Conservation (phyloP, 1,140 invertebrate species). For the Agrilus planipennis region DNA sequence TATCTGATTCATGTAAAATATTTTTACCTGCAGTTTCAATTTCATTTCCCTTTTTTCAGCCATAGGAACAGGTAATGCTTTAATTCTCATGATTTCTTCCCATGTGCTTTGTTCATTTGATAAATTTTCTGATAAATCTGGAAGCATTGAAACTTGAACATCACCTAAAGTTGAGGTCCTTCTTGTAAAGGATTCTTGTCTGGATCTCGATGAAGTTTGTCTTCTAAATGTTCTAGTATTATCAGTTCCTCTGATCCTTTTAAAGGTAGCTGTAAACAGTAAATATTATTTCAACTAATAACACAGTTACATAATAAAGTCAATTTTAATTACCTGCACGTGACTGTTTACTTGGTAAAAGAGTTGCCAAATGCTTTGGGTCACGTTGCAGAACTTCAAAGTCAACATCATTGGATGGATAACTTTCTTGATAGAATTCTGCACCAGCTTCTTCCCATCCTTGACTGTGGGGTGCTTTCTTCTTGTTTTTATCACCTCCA, state of each 20-base stretch:
- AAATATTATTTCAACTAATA: not conserved
- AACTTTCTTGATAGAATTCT: slow-evolving; percentile 77
- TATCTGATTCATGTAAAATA: too few species aligned
- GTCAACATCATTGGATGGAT: slow-evolving; percentile 58
- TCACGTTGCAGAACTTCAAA: slow-evolving; percentile 50
- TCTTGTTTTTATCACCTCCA: slow-evolving; percentile 44
- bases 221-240: slow-evolving; percentile 30
- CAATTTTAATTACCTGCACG: slow-evolving; percentile 42
- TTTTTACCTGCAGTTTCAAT: slow-evolving; percentile 60
- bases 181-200: slow-evolving; percentile 48
- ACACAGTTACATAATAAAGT: slow-evolving; percentile 15
- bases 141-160: slow-evolving; percentile 59
- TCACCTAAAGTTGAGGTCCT: slow-evolving; percentile 52
- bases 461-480: slow-evolving; percentile 39
- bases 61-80: slow-evolving; percentile 71
- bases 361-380: slow-evolving; percentile 58
- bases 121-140: slow-evolving; percentile 65
- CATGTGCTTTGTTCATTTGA: slow-evolving; percentile 73
- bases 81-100: slow-evolving; percentile 78
- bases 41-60: slow-evolving; percentile 67
- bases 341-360: slow-evolving; percentile 65
- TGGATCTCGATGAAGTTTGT: slow-evolving; percentile 49
- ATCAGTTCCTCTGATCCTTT: slow-evolving; percentile 34
- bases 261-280: slow-evolving; percentile 28
- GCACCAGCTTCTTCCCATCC: slow-evolving; percentile 75